phyloP scores from a whole-genome alignment of 2,888 invertebrate genomes.

The Drosophila borborema region DNA sequence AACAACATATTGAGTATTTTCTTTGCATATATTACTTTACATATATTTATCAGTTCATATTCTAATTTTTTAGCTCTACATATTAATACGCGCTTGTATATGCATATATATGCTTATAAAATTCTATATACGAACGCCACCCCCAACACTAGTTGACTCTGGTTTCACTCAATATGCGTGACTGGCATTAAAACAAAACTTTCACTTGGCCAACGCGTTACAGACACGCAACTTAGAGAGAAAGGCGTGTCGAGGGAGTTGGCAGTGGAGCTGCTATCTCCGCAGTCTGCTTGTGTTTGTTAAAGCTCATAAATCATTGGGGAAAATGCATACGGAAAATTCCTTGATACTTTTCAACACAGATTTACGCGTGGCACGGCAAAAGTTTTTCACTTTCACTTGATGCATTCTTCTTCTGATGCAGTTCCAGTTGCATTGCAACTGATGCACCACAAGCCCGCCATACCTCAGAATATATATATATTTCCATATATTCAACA shows the following conservation, averaged over 20 bases:
- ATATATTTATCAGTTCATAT: not conserved
- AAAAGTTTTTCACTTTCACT: slow-evolving; percentile 78
- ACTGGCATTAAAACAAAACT: slow-evolving; percentile 54
- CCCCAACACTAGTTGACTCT: not conserved
- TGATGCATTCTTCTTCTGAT: slow-evolving; percentile 57
- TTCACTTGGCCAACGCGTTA: slow-evolving; percentile 40
- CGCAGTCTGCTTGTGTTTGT: slow-evolving; percentile 17
- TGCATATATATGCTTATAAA: not conserved
- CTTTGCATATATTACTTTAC: not conserved
- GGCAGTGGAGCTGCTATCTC: not conserved
- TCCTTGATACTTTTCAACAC: slow-evolving; percentile 54
- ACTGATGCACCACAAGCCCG: not conserved
- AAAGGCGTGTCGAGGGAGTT: not conserved
- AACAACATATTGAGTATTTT: not conserved
- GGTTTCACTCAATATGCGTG: slow-evolving; percentile 38
- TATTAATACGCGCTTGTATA: not conserved
- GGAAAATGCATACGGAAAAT: slow-evolving; percentile 64
- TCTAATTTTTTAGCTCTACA: not conserved
- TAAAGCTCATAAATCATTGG: slow-evolving; percentile 65
- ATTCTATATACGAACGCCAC: not conserved
- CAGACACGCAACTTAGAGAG: slow-evolving; percentile 32
- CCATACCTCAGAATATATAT: not conserved
- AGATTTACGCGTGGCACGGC: slow-evolving; percentile 69
- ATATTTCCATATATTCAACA: not conserved
- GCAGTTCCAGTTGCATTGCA: slow-evolving; percentile 20